Percentiles rank a stretch among this genome's conserved stretches.
Conservation (phyloP, 2,888 invertebrate species). For the Pristionchus entomophagus region DNA sequence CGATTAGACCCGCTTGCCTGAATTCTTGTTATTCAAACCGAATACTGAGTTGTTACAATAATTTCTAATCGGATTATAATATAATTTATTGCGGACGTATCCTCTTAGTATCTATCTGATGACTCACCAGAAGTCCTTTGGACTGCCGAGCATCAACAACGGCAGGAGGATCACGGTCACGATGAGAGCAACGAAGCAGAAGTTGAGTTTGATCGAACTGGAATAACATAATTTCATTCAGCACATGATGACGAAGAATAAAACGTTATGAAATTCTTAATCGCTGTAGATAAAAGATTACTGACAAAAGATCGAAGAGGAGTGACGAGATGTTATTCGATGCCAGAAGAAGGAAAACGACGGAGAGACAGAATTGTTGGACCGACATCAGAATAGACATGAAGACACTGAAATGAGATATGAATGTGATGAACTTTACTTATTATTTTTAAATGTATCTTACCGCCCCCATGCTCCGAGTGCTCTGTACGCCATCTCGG, state of each 20-base stretch:
- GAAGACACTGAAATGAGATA: not conserved
- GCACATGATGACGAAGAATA: not conserved
- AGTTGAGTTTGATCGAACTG: constrained; percentile 53
- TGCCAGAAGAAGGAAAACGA: constrained; percentile 60
- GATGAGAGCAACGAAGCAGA: constrained; percentile 58
- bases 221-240: not conserved
- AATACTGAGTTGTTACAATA: too few relatives aligned
- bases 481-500: constrained; percentile 64
- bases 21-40: not conserved
- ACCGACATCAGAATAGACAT: constrained; percentile 27
- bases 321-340: constrained; percentile 60
- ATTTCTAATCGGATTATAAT: too few relatives aligned
- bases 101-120: too few relatives aligned
- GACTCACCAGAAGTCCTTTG: constrained; percentile 63
- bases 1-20: constrained; percentile 43
- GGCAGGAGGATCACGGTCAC: constrained; percentile 57
- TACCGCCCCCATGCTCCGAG: constrained; percentile 56
- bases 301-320: constrained; percentile 18
- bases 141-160: constrained; percentile 56
- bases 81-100: too few relatives aligned
- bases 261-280: not conserved
- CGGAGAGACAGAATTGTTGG: constrained; percentile 58
- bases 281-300: not conserved
- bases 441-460: not conserved
- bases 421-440: not conserved